Conservation (phyloP, 2,113 vertebrate species). For the Pardalotus punctatus region DNA sequence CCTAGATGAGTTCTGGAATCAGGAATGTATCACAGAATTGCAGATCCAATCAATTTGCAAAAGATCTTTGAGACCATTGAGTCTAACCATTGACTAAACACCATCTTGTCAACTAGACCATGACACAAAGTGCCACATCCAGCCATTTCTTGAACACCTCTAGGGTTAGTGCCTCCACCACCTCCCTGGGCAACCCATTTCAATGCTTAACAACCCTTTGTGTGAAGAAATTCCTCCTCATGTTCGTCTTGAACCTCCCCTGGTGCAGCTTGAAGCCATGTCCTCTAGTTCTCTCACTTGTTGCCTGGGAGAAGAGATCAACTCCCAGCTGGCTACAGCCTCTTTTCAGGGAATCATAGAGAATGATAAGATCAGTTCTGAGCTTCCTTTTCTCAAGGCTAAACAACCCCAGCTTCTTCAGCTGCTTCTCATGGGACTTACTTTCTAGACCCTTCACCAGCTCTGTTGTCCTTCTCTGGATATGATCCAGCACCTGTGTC, state of each 20-base stretch:
- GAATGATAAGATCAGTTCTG: not conserved
- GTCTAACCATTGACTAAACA: not conserved
- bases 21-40: not conserved
- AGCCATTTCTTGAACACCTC: not conserved
- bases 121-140: not conserved
- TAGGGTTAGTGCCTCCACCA: not conserved
- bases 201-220: not conserved
- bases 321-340: not conserved
- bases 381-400: not conserved
- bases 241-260: not conserved
- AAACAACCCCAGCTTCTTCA: not conserved
- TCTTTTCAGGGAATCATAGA: not conserved
- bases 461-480: not conserved
- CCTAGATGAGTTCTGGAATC: not conserved
- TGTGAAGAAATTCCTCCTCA: not conserved
- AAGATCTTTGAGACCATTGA: not conserved
- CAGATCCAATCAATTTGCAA: not conserved
- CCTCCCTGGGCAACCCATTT: not conserved
- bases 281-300: too few species aligned
- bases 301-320: rapidly evolving
- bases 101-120: not conserved
- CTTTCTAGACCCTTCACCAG: not conserved
- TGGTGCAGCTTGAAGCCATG: not conserved
- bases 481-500: rapidly evolving
- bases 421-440: not conserved